Base-by-base conservation (phyloP, 2,113 vertebrate genomes). In the Propithecus coquereli region DNA sequence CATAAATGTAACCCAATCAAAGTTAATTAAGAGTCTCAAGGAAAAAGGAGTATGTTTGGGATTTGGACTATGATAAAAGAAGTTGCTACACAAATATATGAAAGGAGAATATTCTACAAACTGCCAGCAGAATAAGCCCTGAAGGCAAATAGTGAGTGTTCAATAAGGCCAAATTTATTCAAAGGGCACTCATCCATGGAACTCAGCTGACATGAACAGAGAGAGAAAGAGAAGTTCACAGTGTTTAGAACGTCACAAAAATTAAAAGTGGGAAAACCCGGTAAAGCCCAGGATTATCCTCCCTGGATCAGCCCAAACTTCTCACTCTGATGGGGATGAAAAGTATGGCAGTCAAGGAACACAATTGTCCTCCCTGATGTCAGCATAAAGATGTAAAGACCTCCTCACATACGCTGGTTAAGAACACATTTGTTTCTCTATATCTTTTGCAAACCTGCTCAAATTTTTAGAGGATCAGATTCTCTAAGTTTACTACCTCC, bases 1-100 rank as follows among this genome's bases (percentile, higher is more conserved):
- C 27, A 30, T 90, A 93, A 94, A 50, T 95, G 34, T 91, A 90
- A 80, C 65, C 47, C 84, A 94, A 92, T 80, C 81, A 90, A 92
- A 74, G 61, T 95, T 81, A 93, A 98, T 91, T 96, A 87, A 97
- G 71, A 94, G 34, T 94, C 71, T 88, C 65, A 80, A 91, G 54
- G 25, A 68, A 92, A 96, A 94, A 68, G 11, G 18, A 90, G 5
- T 85, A 40, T 90, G 5, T 92, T 92, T 96, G 52, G 45, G 88
- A 74, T 86, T 82, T 89, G 85, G 43, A 68, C 32, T 25, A 47
- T 13, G 30, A 96, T 97, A 45, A 96, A 97, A 93, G 70, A 95
- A 96, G 68, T 90, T 89, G 18, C 57, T 91, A 80, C n/a, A 93
- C 68, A 96, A 96, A 95, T 95, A 85, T 73, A 88, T 94, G 80